Percentiles rank a stretch among this genome's conserved stretches.
Conservation (phyloP, 2,888 invertebrate genomes). For the Eutolmus rufibarbis region DNA sequence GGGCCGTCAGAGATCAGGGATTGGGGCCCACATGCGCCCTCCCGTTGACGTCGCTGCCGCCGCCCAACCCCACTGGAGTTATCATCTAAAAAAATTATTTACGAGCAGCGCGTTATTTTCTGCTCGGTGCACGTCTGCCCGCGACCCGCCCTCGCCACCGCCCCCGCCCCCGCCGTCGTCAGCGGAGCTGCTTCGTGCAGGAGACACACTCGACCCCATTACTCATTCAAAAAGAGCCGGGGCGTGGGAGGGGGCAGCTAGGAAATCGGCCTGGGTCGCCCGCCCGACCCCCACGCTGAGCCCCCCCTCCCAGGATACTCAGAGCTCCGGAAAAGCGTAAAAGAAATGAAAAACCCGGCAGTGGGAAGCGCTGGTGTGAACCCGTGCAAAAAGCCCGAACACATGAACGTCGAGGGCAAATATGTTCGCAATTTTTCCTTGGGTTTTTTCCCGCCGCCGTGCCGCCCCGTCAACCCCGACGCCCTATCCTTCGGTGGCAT, state of each 20-base stretch:
- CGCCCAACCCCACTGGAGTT: neutral
- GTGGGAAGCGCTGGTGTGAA: neutral
- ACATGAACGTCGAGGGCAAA: slow-evolving; percentile 38
- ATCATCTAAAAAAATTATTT: slow-evolving; percentile 35
- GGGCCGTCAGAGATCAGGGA: slow-evolving; percentile 5
- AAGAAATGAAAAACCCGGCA: neutral
- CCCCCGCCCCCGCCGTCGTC: neutral
- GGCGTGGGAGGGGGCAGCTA: neutral
- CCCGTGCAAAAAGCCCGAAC: slow-evolving; percentile 30
- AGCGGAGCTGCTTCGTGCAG: neutral
- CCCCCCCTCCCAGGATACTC: neutral
- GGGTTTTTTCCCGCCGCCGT: neutral
- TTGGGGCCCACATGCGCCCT: neutral
- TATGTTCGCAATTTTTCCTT: slow-evolving; percentile 34
- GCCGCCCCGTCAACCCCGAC: neutral
- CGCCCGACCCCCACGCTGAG: neutral
- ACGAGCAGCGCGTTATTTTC: slow-evolving; percentile 34
- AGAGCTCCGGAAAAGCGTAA: slow-evolving; percentile 3
- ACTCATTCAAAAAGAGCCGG: slow-evolving; percentile 21
- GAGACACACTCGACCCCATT: slow-evolving; percentile 37
- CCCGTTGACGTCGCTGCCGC: neutral
- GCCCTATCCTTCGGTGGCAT: neutral
- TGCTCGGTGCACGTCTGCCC: neutral
- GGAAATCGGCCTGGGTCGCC: neutral
- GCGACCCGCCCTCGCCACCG: neutral